These are phyloP conservation scores for Lonchura striata DNA, from an alignment of 2,113 vertebrate species.

Conservation along the genomic window DNA sequence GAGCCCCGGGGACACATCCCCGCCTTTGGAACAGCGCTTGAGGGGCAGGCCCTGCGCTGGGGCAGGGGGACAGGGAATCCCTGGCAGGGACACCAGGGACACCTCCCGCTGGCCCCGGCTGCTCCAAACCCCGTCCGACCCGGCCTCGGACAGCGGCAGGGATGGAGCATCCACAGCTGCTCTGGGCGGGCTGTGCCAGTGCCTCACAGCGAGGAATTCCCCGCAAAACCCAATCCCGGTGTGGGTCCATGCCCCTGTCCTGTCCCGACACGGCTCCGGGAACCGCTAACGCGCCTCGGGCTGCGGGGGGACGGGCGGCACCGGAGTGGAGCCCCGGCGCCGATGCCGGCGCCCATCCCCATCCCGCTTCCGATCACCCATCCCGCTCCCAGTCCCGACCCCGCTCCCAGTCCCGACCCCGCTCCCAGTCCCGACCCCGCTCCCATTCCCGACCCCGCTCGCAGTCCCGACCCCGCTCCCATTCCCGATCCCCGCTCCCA, in stretches of 20 bases:
- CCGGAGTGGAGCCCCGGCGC: too few relatives aligned
- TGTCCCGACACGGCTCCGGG: fast-evolving
- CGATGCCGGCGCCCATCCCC: fast-evolving
- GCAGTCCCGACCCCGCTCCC: too few relatives aligned
- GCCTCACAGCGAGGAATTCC: too few relatives aligned
- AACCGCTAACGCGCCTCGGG: too few relatives aligned
- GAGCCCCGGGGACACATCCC: neutral
- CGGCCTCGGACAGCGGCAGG: neutral
- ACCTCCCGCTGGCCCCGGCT: fast-evolving
- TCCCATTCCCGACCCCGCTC: too few relatives aligned
- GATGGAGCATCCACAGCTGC: neutral
- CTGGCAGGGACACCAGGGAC: neutral
- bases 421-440: too few relatives aligned
- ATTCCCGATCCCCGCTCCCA: too few relatives aligned
- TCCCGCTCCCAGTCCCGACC: too few relatives aligned
- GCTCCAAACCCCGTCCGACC: neutral
- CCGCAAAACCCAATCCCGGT: neutral
- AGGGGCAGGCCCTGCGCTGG: too few relatives aligned
- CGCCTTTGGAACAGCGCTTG: neutral
- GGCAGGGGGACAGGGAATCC: too few relatives aligned
- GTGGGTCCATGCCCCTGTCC: neutral
- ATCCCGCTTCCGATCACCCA: neutral
- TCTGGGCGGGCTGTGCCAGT: neutral
- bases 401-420: too few relatives aligned
- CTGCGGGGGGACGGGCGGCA: too few relatives aligned